Base-by-base conservation (phyloP, 2,797 vertebrate genomes). In the Pachyuromys duprasi region DNA sequence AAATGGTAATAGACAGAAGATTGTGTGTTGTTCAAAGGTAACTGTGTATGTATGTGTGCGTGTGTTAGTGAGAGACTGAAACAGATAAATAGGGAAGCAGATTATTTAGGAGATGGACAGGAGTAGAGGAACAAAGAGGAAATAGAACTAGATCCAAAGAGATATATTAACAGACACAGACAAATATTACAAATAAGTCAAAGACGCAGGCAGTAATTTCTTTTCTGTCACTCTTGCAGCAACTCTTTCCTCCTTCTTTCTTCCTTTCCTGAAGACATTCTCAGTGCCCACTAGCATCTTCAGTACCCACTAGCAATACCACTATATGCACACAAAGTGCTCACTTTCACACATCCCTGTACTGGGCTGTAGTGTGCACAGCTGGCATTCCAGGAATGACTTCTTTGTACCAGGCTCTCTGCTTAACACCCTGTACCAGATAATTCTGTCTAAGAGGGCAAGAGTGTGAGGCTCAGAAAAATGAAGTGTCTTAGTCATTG, bases 341-440 rank as follows among this genome's bases (percentile, higher is more conserved):
- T 78, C 14, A 26, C 20, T 3, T 31, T 24, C 8, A 8, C 0
- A 3, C 36, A 72, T 5, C 26, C 65, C 39, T 31, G 18, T 31
- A 9, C 0, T 1, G 13, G 7, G 9, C 15, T 36, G 49, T 8
- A 0, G 2, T 4, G 3, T 33, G 2, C 45, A 67, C 45, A 31
- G 53, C 60, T 36, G 63, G 13, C 5, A 15, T 7, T 26, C 12
- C 28, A 5, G 22, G 20, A 55, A 39, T 1, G 0, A n/a, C 72
- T 14, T 24, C 45, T 5, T 2, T 2, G 15, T 55, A 7, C 20
- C 31, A 4, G 89, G 45, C 22, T 57, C 3, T 42, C 36, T 13
- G 26, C 7, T 12, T 20, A 53, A 20, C 5, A 31, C 5, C 15
- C 13, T 5, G 28, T 2, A 6, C 24, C 2, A 12, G 31, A 89